Percentiles rank a stretch among this genome's conserved stretches.
Conservation (phyloP, 2,888 invertebrate species). For the Drosophila incognita region DNA sequence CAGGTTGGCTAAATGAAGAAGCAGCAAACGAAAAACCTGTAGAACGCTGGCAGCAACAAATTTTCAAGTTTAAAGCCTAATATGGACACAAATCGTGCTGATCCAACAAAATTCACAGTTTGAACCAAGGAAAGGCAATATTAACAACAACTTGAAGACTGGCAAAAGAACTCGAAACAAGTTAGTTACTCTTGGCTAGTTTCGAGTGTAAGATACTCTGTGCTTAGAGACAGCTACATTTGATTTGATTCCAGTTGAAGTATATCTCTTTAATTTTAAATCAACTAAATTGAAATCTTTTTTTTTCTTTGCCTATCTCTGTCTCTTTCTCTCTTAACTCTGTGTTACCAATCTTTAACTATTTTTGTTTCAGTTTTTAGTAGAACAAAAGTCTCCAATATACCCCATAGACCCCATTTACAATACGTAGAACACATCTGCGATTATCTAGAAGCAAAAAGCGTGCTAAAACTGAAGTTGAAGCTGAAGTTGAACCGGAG, state of each 20-base stretch:
- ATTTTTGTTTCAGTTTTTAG: background rate
- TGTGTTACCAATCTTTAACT: background rate
- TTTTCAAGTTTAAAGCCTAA: slow-evolving; percentile 73
- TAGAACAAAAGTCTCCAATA: background rate
- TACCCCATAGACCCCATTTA: background rate
- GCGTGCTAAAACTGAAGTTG: slow-evolving; percentile 9
- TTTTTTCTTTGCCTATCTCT: background rate
- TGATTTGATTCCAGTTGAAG: background rate
- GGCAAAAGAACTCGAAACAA: slow-evolving; percentile 2
- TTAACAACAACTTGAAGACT: background rate
- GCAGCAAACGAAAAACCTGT: slow-evolving; percentile 54
- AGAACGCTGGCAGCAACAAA: slow-evolving; percentile 58
- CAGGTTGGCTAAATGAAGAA: slow-evolving; percentile 45
- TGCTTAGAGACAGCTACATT: background rate
- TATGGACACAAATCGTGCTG: slow-evolving; percentile 61
- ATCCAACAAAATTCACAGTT: slow-evolving; percentile 23
- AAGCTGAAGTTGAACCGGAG: background rate
- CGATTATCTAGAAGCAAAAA: slow-evolving; percentile 13
- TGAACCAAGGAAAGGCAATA: background rate
- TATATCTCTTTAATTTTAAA: accelerated
- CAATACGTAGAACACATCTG: background rate
- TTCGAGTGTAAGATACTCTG: slow-evolving; percentile 4
- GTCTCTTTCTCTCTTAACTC: too few relatives aligned
- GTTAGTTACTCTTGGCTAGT: background rate
- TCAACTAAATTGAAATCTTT: background rate